A percentile compares a stretch with the other conserved stretches of the same genome.
These are phyloP conservation scores for Metridium senile DNA, from an alignment of 92 coral and sea anemone species.

Conservation along the genomic window DNA sequence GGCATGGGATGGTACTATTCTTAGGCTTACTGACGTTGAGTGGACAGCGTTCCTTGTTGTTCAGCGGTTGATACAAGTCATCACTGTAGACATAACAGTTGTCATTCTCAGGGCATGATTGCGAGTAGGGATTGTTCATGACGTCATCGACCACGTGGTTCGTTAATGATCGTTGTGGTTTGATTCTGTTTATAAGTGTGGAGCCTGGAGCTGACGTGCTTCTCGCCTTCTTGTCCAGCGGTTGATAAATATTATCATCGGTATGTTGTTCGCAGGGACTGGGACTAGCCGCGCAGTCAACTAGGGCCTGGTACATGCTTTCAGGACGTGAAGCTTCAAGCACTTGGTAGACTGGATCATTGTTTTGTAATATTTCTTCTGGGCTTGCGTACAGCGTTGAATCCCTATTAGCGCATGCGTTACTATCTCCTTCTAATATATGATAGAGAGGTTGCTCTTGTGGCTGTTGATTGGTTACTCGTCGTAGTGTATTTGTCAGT, in stretches of 20 bases:
- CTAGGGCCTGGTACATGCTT: slow-evolving; percentile 33
- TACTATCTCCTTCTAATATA: background rate
- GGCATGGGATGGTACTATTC: slow-evolving; percentile 5
- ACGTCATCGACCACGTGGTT: background rate
- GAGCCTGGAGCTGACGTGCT: slow-evolving; percentile 27
- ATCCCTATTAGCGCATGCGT: slow-evolving; percentile 6
- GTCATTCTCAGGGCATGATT: slow-evolving; percentile 15
- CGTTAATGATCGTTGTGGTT: background rate
- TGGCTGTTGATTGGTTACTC: background rate
- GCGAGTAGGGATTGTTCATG: background rate
- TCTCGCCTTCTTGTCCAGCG: slow-evolving; percentile 24
- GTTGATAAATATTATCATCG: slow-evolving; percentile 16
- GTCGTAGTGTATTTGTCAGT: slow-evolving; percentile 25
- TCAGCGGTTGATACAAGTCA: slow-evolving; percentile 42
- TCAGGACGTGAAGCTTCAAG: slow-evolving; percentile 26
- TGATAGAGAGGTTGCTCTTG: slow-evolving; percentile 15
- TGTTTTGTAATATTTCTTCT: background rate
- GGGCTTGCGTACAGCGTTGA: slow-evolving; percentile 16
- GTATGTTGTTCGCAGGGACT: background rate
- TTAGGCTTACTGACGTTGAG: slow-evolving; percentile 41
- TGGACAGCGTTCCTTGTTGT: slow-evolving; percentile 50
- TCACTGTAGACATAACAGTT: slow-evolving; percentile 8
- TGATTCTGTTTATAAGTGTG: background rate
- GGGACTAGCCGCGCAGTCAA: background rate
- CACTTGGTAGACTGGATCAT: slow-evolving; percentile 32